These are phyloP conservation scores for Sorex araneus DNA, from an alignment of 2,113 vertebrate species.

Conservation along the genomic window DNA sequence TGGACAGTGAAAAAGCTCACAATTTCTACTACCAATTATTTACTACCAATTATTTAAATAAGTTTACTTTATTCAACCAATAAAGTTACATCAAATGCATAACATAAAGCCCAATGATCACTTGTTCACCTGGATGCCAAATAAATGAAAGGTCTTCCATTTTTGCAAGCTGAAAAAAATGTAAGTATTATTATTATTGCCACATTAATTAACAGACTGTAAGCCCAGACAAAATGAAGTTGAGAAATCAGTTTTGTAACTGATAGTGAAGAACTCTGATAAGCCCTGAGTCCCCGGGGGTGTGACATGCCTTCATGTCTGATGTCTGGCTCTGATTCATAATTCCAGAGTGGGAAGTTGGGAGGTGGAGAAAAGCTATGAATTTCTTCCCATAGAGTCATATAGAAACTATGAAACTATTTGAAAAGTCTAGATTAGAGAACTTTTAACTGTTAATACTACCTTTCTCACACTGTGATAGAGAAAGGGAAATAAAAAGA, in stretches of 20 bases:
- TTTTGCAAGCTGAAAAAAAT: not conserved
- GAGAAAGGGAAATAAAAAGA: not conserved
- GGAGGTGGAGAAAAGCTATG: not conserved
- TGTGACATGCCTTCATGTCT: not conserved
- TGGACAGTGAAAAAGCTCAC: not conserved
- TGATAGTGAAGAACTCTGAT: not conserved
- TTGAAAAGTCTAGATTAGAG: not conserved
- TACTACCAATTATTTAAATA: not conserved
- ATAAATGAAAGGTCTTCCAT: not conserved
- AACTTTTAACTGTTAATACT: not conserved
- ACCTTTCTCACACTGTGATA: not conserved
- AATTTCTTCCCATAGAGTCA: not conserved
- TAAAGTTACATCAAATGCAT: not conserved
- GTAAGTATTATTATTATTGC: no score
- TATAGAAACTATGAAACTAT: not conserved
- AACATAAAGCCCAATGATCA: not conserved
- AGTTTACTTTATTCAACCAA: not conserved
- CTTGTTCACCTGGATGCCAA: not conserved
- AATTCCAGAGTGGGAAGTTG: not conserved
- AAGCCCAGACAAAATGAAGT: not conserved
- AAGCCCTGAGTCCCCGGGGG: not conserved
- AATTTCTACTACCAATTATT: not conserved
- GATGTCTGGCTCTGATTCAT: not conserved
- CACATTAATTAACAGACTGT: not conserved
- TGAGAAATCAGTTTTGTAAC: not conserved